A percentile compares a stretch with the other conserved stretches of the same genome.
These are phyloP conservation scores for Venusia cambrica DNA, from an alignment of 2,888 invertebrate species.

Conservation along the genomic window DNA sequence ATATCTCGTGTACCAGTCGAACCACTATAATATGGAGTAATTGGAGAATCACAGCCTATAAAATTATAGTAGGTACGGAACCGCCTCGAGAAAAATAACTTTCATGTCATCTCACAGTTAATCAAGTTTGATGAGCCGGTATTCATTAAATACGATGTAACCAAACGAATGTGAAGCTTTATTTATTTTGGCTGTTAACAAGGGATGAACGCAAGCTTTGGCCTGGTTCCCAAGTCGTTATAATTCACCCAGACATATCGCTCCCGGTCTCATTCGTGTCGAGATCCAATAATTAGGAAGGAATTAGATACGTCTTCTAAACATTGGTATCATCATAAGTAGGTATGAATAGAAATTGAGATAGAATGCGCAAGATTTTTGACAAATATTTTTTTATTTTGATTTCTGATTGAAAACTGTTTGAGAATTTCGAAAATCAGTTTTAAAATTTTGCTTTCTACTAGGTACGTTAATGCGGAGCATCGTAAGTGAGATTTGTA, in stretches of 20 bases:
- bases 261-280: constrained; percentile 28
- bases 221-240: constrained; percentile 50
- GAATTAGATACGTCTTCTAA: constrained; percentile 10
- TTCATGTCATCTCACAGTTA: not conserved
- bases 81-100: constrained; percentile 2
- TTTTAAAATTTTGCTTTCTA: too few species aligned
- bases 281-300: constrained; percentile 15
- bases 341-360: too few species aligned
- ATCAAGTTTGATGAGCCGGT: constrained; percentile 11
- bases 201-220: constrained; percentile 35
- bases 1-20: too few species aligned
- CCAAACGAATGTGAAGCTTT: constrained; percentile 24
- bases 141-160: constrained; percentile 17
- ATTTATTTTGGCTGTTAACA: constrained; percentile 57
- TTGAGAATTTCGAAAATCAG: too few species aligned
- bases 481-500: too few species aligned
- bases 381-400: too few species aligned
- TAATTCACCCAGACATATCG: constrained; percentile 46
- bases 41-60: constrained; percentile 3
- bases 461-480: too few species aligned
- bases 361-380: too few species aligned
- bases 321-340: too few species aligned
- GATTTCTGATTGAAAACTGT: too few species aligned
- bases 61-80: constrained; percentile 1
- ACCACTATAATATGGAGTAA: too few species aligned